These are phyloP conservation scores for Nixonia krombeini DNA, from an alignment of 1,140 invertebrate species.

Conservation along the genomic window DNA sequence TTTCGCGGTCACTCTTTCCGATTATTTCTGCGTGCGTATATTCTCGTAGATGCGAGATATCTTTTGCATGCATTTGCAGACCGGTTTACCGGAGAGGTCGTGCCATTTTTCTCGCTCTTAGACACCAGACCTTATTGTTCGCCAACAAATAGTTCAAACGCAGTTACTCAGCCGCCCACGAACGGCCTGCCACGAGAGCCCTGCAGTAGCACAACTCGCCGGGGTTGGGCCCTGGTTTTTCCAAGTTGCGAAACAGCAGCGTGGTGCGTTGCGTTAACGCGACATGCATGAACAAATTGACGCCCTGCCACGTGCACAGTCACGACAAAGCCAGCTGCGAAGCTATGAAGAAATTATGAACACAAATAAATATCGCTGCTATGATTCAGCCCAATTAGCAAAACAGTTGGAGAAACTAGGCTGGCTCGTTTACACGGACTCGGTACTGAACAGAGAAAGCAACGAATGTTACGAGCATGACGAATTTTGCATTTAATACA, in stretches of 20 bases:
- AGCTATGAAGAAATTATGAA: neutral
- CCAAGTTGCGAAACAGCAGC: constrained; percentile 30
- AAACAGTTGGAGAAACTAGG: neutral
- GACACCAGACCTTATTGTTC: constrained; percentile 39
- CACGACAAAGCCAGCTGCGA: neutral
- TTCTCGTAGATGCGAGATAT: constrained; percentile 36
- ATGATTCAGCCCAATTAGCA: constrained; percentile 1
- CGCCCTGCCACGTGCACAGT: constrained; percentile 7
- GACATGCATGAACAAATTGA: constrained; percentile 39
- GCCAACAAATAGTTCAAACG: constrained; percentile 43
- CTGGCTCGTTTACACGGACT: too few relatives aligned
- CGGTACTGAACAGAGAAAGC: too few relatives aligned
- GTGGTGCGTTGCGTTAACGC: constrained; percentile 17
- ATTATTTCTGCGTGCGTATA: constrained; percentile 30
- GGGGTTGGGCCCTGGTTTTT: constrained; percentile 22
- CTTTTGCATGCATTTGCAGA: constrained; percentile 33
- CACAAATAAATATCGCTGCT: neutral
- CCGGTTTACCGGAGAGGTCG: constrained; percentile 38
- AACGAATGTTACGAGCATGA: too few relatives aligned
- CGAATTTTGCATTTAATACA: too few relatives aligned
- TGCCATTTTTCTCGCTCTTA: constrained; percentile 32
- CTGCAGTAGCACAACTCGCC: constrained; percentile 15
- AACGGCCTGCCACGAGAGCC: constrained; percentile 3
- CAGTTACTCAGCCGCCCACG: constrained; percentile 41
- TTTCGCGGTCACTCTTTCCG: constrained; percentile 33